Evolutionary conservation across 2,113 vertebrate genomes (phyloP), one percentile per base, ranked within the genome.

Genomic region (Spermophilus dauricus): DNA sequence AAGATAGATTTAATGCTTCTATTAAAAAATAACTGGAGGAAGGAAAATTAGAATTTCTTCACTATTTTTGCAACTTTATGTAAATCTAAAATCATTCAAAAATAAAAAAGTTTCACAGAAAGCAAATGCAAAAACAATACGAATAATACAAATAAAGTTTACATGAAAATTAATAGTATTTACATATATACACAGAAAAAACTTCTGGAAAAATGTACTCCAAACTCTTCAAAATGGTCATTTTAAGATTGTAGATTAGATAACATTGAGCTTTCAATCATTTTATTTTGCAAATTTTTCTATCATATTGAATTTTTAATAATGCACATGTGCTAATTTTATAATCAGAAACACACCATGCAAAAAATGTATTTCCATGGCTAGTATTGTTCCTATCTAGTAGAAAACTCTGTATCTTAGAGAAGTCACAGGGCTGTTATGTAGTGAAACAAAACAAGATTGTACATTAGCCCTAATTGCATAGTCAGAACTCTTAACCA

Each of bases 391-490:
- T 69, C 30, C n/a, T 58, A 80, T 83, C 91, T 89, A 56, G 32
- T 69, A 39, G 18, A 90, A 37, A 94, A 86, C 10, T 76, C 5
- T 77, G 0, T 22, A 76, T 70, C 12, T 82, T 73, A 92, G 26
- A 92, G 53, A 97, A 81, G n/a, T 89, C 78, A 72, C 22, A 82
- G 53, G 18, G n/a, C 22, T 77, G 63, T 14, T 80, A 85, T 42
- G 67, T 67, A 67, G 17, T 48, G 65, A 95, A 96, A 78, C 83
- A 96, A 93, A 89, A 95, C 10, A 92, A 89, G n/a, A 90, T 89
- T 89, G 86, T 91, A 86, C 78, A 89, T 48, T 76, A 75, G 56
- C 20, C 42, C 84, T 97, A 76, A 95, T 20, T 92, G 48, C 28
- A 45, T 13, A 89, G 32, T 37, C 69, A 93, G 48, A 94, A 78